Conservation (phyloP, 2,113 vertebrate genomes). For the Peromyscus californicus region DNA sequence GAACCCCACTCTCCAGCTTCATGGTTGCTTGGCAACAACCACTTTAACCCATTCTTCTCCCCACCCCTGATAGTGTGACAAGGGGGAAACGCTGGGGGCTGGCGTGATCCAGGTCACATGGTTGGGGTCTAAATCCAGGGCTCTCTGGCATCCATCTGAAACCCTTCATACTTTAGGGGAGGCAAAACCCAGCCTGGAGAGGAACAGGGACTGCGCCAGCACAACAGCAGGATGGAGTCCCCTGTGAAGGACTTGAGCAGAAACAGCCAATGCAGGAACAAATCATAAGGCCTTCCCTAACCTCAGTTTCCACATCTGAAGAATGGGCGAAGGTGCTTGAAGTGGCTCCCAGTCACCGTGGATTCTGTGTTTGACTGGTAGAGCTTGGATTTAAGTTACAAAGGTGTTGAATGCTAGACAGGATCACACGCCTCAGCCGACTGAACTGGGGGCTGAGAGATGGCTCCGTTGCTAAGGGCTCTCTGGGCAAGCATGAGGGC, state of each 20-base stretch:
- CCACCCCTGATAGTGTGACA: not conserved
- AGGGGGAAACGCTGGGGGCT: not conserved
- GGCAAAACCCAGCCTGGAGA: not conserved
- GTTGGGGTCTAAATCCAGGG: not conserved
- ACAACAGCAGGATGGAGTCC: not conserved
- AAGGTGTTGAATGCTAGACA: not conserved
- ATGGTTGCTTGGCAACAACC: not conserved
- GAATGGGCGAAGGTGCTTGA: not conserved
- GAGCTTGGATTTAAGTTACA: not conserved
- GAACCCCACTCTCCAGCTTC: not conserved
- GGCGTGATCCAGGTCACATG: not conserved
- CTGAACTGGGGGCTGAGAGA: not conserved
- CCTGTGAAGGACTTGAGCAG: not conserved
- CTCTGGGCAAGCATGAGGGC: not conserved
- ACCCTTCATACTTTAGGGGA: not conserved
- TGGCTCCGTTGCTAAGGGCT: not conserved
- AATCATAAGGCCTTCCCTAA: not conserved
- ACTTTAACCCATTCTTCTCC: not conserved
- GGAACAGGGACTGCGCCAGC: not conserved
- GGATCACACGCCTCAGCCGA: not conserved
- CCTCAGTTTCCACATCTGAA: conserved; percentile 38
- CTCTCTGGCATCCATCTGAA: not conserved
- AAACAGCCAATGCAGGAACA: not conserved
- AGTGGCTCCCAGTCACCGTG: not conserved
- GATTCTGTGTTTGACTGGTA: not conserved